Evolutionary conservation across 2,888 invertebrate genomes (phyloP), one percentile per base, ranked within the genome.

Genomic region (Yponomeuta plumbellus): DNA sequence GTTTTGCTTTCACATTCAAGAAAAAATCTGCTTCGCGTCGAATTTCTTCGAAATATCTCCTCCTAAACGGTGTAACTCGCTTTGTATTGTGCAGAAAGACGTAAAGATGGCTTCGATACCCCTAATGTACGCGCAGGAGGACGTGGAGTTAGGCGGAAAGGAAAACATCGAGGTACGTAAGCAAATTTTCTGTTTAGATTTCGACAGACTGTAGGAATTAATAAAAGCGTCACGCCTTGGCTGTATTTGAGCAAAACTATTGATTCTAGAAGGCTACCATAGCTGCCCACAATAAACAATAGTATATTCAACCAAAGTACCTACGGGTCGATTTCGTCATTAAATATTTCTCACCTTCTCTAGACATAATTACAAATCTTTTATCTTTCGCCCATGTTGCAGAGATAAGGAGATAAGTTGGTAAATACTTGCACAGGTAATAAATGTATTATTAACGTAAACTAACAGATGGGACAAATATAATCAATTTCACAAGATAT

Each of bases 131-230:
- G 89, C 92, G 40, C 92, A 94, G 72, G 94, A 94, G 71, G 94
- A 94, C 79, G 92, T 93, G 71, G 94, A 94, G 76, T 86, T 92
- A 57, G 94, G 94, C 61, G 94, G 94, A 70, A 94, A 94, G 77
- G 93, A 93, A 75, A 88, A 83, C 64, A 84, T 91, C 20, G 85
- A 91, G 83, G 90, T 90, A 83, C 11, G 26, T 57, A 56, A 65
- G 34, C 26, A 40, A 20, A 11, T 39, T 63, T n/a, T 40, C 6
- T n/a, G 11, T 61, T 23, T 26, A n/a, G 40, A 40, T 64, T 44
- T 20, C 44, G 64, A 34, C 40, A 64, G 34, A 62, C n/a, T 62
- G 34, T 26, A 39, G 11, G 17, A n/a, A 17, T 34, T 5, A 34
- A 34, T 26, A 26, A n/a, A 22, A 40, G n/a, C 64, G 40, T 40